Conservation (phyloP, 2,888 invertebrate genomes). For the Leptogaster cylindrica region DNA sequence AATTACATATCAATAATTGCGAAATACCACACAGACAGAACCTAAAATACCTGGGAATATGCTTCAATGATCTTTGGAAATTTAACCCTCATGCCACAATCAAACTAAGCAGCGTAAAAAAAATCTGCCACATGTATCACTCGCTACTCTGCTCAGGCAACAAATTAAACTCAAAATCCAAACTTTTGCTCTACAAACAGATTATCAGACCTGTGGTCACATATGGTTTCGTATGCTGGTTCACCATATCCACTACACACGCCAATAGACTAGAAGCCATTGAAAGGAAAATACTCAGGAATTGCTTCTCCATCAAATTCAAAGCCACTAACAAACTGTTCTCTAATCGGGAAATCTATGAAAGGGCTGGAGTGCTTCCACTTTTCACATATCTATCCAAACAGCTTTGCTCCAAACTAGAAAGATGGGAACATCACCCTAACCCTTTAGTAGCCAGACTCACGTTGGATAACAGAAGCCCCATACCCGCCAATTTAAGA, state of each 20-base stretch:
- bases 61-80: not conserved
- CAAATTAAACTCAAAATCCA: not conserved
- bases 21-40: not conserved
- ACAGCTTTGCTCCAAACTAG: too few relatives aligned
- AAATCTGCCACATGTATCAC: not conserved
- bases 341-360: constrained; percentile 1
- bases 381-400: not conserved
- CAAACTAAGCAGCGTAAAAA: not conserved
- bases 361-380: not conserved
- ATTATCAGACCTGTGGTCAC: not conserved
- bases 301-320: not conserved
- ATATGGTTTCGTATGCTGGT: not conserved
- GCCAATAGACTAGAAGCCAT: not conserved
- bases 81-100: not conserved
- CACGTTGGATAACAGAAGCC: too few relatives aligned
- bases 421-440: too few relatives aligned
- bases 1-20: not conserved
- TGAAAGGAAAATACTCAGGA: not conserved
- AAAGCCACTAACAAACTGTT: not conserved
- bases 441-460: too few relatives aligned
- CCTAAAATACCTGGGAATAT: not conserved
- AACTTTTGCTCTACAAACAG: not conserved
- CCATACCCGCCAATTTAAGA: too few relatives aligned
- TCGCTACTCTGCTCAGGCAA: not conserved
- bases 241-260: not conserved